Base-by-base conservation (phyloP, 2,113 vertebrate genomes). In the Emberiza fucata region DNA sequence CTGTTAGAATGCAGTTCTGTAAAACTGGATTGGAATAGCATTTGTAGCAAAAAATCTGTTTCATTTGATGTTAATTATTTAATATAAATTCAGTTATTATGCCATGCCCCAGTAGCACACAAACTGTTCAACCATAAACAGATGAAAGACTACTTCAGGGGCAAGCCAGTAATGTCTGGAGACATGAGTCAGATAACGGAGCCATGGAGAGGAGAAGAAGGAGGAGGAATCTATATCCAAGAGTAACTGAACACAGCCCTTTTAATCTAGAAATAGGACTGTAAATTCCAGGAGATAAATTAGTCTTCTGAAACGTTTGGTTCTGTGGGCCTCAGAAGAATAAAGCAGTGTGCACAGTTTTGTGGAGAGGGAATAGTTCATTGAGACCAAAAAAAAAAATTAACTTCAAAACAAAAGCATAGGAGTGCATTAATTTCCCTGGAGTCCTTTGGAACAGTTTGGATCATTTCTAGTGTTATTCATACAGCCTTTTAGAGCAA, bases 101-200 rank as follows among this genome's bases (percentile, higher is more conserved):
- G 80, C 79, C 56, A 27, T 94, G 88, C 88, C 86, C 94, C 57
- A 37, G 83, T 68, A 92, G 87, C 88, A 92, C 76, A 88, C 86
- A 95, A 91, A 96, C 92, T 92, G 88, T 86, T 96, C 95, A 95
- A 23, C 88, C 90, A 94, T 81, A 81, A 96, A 92, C 86, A 93
- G 92, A 96, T 95, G 92, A 93, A 88, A 95, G 79, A 86, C 69
- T 86, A 93, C 68, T 94, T 77, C 76, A 92, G 92, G 95, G 94
- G 69, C 56, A 83, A 92, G 53, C 39, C 51, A 48, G 56, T 24
- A 57, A 65, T 0, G 69, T 90, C 90, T 95, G 76, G 94, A 93
- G 92, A 94, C 64, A 2, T 71, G 86, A 94, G 57, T 79, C 88
- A 93, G 68, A 93, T 29, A 90, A 57, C 5, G 0, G 75, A 91